Percentiles rank a stretch among this genome's conserved stretches.
Conservation (phyloP, 2,888 invertebrate species). For the Eupeodes latifasciatus region DNA sequence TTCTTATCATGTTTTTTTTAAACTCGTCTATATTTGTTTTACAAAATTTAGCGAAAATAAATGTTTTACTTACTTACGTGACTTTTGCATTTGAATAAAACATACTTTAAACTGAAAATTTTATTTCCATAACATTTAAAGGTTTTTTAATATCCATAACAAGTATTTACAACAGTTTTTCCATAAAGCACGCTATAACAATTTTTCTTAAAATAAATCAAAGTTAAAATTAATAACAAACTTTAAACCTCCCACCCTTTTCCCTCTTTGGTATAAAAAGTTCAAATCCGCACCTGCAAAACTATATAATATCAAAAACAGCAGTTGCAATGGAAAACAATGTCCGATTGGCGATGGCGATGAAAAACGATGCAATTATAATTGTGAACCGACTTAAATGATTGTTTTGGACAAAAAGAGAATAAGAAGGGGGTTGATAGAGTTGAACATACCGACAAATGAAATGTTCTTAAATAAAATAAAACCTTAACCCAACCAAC, state of each 20-base stretch:
- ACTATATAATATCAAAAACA: background rate
- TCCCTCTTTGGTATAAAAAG: background rate
- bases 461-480: slow-evolving; percentile 34
- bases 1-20: too few relatives aligned
- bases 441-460: slow-evolving; percentile 19
- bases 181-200: too few relatives aligned
- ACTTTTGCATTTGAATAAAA: too few relatives aligned
- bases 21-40: too few relatives aligned
- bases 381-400: slow-evolving; percentile 53
- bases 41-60: too few relatives aligned
- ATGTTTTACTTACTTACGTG: too few relatives aligned
- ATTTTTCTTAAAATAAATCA: too few relatives aligned
- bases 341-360: slow-evolving; percentile 33
- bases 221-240: too few relatives aligned
- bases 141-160: too few relatives aligned
- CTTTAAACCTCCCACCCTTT: background rate
- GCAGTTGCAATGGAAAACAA: slow-evolving; percentile 39
- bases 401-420: background rate
- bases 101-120: too few relatives aligned
- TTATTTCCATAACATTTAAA: too few relatives aligned
- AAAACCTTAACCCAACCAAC: slow-evolving; percentile 13
- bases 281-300: background rate
- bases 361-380: slow-evolving; percentile 74
- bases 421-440: background rate
- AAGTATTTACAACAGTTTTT: too few relatives aligned